phyloP scores from a whole-genome alignment of 2,797 vertebrate genomes.

The Lacerta agilis region DNA sequence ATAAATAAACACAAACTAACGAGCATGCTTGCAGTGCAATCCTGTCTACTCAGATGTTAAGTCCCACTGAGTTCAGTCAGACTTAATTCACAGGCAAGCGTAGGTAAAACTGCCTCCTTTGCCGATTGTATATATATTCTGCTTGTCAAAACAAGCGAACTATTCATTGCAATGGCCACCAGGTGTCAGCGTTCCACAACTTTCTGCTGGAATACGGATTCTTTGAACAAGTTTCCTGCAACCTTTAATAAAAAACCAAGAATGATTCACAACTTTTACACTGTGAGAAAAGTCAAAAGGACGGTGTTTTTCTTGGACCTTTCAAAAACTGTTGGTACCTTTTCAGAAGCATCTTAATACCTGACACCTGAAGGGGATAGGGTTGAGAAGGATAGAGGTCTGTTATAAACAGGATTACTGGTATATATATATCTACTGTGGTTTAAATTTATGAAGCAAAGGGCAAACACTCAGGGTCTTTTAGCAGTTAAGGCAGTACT shows the following conservation, averaged over 20 bases:
- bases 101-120: not conserved
- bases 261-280: too few relatives aligned
- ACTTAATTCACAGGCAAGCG: not conserved
- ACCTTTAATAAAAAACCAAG: not conserved
- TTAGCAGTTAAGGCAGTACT: not conserved
- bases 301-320: not conserved
- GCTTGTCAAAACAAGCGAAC: not conserved
- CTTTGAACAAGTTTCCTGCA: not conserved
- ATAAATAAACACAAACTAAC: not conserved
- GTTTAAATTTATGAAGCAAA: not conserved
- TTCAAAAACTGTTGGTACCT: not conserved
- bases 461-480: not conserved
- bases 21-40: not conserved
- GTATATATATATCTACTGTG: not conserved
- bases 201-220: not conserved
- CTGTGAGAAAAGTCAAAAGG: too few relatives aligned
- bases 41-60: not conserved
- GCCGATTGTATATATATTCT: not conserved
- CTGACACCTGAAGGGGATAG: not conserved
- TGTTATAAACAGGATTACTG: not conserved
- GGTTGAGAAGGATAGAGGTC: not conserved
- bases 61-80: not conserved
- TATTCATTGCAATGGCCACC: constrained; percentile 34
- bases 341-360: not conserved
- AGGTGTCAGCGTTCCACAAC: constrained; percentile 40